Conservation (phyloP, 2,113 vertebrate genomes). For the Nestor notabilis region DNA sequence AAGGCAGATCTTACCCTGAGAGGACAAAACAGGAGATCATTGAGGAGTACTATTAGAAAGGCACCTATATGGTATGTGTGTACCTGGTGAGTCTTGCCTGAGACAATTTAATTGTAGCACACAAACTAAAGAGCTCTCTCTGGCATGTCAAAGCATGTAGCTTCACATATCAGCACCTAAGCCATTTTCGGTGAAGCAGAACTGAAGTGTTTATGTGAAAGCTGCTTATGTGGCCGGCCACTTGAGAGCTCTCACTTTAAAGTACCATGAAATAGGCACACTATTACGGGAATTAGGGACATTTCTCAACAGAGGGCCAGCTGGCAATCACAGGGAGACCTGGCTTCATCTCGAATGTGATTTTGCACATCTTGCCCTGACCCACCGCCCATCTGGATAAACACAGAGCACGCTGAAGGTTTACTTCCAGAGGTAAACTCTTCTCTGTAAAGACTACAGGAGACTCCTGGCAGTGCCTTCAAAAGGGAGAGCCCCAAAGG, state of each 20-base stretch:
- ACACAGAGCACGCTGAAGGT: neutral
- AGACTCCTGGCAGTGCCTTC: neutral
- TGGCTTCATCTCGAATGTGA: neutral
- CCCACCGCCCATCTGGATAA: neutral
- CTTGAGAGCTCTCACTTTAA: constrained; percentile 29
- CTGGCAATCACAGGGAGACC: constrained; percentile 25
- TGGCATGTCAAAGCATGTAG: neutral
- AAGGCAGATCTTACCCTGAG: neutral
- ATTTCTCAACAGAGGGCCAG: neutral
- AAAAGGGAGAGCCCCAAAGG: neutral
- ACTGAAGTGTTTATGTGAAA: constrained; percentile 66
- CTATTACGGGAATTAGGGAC: constrained; percentile 43
- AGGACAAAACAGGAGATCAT: neutral
- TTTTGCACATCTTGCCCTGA: neutral
- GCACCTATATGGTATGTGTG: neutral
- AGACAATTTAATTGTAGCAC: neutral
- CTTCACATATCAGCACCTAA: constrained; percentile 43
- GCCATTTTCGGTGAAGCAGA: constrained; percentile 41
- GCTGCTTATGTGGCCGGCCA: constrained; percentile 52
- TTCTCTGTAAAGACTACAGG: neutral
- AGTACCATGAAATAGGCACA: constrained; percentile 41
- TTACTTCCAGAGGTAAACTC: neutral
- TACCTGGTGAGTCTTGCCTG: neutral
- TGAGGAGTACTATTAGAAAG: neutral
- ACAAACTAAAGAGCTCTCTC: neutral